These are phyloP conservation scores for Nasonia vitripennis DNA, from an alignment of 1,140 invertebrate genomes.

Conservation along the genomic window DNA sequence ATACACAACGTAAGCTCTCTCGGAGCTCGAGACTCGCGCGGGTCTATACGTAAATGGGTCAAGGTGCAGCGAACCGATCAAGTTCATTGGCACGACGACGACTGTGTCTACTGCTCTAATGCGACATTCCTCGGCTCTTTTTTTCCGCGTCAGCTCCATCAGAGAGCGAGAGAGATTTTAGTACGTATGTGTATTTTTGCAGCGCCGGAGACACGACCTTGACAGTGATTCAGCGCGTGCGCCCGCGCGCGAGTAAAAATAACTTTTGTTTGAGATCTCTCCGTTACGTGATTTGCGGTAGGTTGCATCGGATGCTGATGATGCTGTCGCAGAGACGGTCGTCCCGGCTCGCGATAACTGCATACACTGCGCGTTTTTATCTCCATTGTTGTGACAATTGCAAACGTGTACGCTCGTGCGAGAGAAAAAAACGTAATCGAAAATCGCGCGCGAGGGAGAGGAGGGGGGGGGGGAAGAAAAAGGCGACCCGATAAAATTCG, in stretches of 20 bases:
- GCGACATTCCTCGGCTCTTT: not conserved
- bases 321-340: not conserved
- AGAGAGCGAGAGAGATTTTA: not conserved
- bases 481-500: not conserved
- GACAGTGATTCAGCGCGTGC: not conserved
- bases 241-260: not conserved
- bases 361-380: not conserved
- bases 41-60: constrained; percentile 39
- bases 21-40: not conserved
- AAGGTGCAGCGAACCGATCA: constrained; percentile 51
- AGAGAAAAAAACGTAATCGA: no score
- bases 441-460: no score
- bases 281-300: not conserved
- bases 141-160: not conserved
- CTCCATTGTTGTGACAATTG: not conserved
- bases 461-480: not conserved
- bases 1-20: not conserved
- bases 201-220: not conserved
- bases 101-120: not conserved
- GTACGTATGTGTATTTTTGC: not conserved
- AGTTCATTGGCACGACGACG: constrained; percentile 46
- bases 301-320: not conserved
- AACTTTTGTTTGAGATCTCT: not conserved
- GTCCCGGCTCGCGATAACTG: not conserved
- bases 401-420: not conserved